Percentiles rank a stretch among this genome's conserved stretches.
phyloP scores from a whole-genome alignment of 2,797 vertebrate species.

The Nyctalus aviator region DNA sequence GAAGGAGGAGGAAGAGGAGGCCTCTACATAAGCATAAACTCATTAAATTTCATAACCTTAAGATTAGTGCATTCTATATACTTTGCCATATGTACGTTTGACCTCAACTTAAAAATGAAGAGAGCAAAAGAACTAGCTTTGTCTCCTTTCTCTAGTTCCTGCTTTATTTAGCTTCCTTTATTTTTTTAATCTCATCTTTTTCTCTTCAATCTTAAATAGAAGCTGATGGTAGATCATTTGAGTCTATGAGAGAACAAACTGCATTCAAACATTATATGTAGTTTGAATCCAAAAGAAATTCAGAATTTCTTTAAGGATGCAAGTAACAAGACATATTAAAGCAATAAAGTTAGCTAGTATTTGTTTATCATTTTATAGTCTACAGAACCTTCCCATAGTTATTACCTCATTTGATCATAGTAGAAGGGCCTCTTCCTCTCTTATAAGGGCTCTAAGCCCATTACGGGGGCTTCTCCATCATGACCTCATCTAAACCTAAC shows the following conservation, averaged over 20 bases:
- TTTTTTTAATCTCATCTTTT: not conserved
- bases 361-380: constrained; percentile 24
- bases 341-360: constrained; percentile 53
- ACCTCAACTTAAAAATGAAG: constrained; percentile 28
- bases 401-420: not conserved
- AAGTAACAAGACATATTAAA: constrained; percentile 50
- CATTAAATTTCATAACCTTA: not conserved
- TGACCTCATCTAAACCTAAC: not conserved
- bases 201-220: not conserved
- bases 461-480: not conserved
- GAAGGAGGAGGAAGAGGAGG: no score
- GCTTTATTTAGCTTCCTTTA: not conserved
- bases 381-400: not conserved
- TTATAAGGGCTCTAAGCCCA: not conserved
- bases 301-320: not conserved
- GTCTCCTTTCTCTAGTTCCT: not conserved
- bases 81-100: not conserved
- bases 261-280: not conserved
- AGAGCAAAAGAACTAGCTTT: not conserved
- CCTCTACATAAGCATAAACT: not conserved
- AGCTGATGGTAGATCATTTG: not conserved
- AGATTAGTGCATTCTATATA: not conserved
- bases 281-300: not conserved
- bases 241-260: not conserved
- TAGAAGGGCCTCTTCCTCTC: not conserved